Conservation (phyloP, 1,140 invertebrate genomes). For the Teleopsis dalmanni region DNA sequence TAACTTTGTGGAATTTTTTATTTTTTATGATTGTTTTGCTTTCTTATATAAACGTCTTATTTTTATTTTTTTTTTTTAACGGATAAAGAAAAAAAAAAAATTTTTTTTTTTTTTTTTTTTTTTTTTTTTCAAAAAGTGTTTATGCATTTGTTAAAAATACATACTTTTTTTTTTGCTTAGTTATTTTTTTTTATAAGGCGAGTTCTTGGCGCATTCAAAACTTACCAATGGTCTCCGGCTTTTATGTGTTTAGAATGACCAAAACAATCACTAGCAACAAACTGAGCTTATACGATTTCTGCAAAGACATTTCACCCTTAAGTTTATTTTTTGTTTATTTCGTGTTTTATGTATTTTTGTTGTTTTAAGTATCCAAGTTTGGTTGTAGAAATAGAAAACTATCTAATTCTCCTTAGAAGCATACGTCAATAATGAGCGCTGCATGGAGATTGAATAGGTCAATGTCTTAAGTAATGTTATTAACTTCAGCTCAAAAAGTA, state of each 20-base stretch:
- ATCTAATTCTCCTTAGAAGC: too few relatives aligned
- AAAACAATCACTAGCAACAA: constrained; percentile 45
- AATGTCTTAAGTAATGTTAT: too few relatives aligned
- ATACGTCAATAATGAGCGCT: too few relatives aligned
- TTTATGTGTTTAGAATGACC: constrained; percentile 41
- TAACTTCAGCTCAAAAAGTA: too few relatives aligned
- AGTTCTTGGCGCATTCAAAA: constrained; percentile 42
- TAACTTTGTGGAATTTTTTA: constrained; percentile 10
- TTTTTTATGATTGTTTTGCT: constrained; percentile 8
- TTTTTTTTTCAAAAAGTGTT: constrained; percentile 8
- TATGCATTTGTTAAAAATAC: constrained; percentile 19
- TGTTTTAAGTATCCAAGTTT: constrained; percentile 2
- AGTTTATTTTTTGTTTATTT: constrained; percentile 41
- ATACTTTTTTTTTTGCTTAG: constrained; percentile 20
- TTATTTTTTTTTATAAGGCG: constrained; percentile 22
- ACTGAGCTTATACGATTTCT: constrained; percentile 43
- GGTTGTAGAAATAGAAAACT: too few relatives aligned
- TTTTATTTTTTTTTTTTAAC: constrained; percentile 15
- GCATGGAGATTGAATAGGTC: too few relatives aligned
- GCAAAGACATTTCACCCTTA: constrained; percentile 45
- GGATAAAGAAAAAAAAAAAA: constrained; percentile 23
- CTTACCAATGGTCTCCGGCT: constrained; percentile 43
- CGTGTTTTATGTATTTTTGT: constrained; percentile 6
- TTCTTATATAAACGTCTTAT: constrained; percentile 29
- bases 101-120: constrained; percentile 22